Evolutionary conservation across 2,888 invertebrate genomes (phyloP).

Genomic region (Epistrophe eligans): DNA sequence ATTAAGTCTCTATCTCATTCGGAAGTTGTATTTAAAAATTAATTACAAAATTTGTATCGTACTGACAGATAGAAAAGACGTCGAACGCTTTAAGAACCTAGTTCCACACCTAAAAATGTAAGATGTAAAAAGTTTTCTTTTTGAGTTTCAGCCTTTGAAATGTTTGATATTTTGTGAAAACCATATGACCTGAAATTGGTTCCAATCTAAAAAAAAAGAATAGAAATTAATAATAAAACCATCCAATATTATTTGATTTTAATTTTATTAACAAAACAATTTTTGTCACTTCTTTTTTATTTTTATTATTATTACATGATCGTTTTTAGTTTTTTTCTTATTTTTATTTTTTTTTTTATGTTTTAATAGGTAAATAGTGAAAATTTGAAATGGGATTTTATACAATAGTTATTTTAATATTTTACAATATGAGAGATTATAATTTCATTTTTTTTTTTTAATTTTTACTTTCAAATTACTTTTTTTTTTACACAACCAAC

Average conservation of each 20-base stretch:
- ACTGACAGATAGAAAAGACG: no score
- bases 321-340: constrained; percentile 38
- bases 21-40: no score
- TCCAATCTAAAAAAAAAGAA: neutral
- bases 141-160: no score
- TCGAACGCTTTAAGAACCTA: no score
- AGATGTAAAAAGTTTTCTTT: no score
- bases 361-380: constrained; percentile 72
- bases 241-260: constrained; percentile 66
- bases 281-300: constrained; percentile 46
- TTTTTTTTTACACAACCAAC: constrained; percentile 66
- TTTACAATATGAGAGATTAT: constrained; percentile 68
- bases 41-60: no score
- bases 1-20: no score
- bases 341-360: constrained; percentile 40
- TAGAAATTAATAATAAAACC: neutral
- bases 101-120: no score
- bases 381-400: constrained; percentile 75
- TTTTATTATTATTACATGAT: constrained; percentile 67
- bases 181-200: neutral
- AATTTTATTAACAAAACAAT: constrained; percentile 75
- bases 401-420: constrained; percentile 65
- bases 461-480: constrained; percentile 30
- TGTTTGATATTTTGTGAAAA: neutral
- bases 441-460: constrained; percentile 43